phyloP scores from a whole-genome alignment of 2,888 invertebrate species.

The Acrobasis repandana region DNA sequence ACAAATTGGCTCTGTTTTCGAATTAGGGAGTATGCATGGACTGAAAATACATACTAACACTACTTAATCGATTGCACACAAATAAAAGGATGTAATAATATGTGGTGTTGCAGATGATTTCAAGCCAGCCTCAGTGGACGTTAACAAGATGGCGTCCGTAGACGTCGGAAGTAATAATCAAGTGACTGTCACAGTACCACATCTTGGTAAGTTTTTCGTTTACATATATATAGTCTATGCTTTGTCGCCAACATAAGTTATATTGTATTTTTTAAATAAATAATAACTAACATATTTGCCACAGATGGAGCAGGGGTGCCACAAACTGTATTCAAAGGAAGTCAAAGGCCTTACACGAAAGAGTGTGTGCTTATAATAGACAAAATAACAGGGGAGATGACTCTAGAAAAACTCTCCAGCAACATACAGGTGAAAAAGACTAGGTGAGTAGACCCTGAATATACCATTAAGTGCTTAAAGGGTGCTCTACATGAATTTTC shows the following conservation, averaged over 20 bases:
- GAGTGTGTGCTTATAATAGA: conserved; percentile 98
- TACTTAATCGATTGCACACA: too few relatives aligned
- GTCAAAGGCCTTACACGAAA: conserved; percentile 94
- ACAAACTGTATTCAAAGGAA: conserved; percentile 97
- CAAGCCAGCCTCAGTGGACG: conserved; percentile 98
- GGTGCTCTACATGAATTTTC: too few relatives aligned
- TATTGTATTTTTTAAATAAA: too few relatives aligned
- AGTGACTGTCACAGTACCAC: conserved; percentile 96
- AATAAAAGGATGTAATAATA: too few relatives aligned
- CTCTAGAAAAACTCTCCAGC: conserved; percentile 94
- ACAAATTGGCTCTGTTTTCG: too few relatives aligned
- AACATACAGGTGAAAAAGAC: conserved; percentile 97
- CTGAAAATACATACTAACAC: too few relatives aligned
- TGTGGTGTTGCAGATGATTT: conserved; percentile 93
- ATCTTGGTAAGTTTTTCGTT: conserved; percentile 85
- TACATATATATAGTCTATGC: too few relatives aligned
- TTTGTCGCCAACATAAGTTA: too few relatives aligned
- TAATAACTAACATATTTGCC: background rate
- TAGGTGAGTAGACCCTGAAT: conserved; percentile 77
- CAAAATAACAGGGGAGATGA: conserved; percentile 95
- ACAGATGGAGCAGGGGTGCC: conserved; percentile 94
- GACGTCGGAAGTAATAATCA: conserved; percentile 95
- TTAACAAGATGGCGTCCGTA: conserved; percentile 94
- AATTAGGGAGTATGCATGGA: too few relatives aligned
- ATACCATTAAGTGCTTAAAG: too few relatives aligned